Evolutionary conservation across 2,797 vertebrate species (phyloP).

Genomic region (Alosa sapidissima): DNA sequence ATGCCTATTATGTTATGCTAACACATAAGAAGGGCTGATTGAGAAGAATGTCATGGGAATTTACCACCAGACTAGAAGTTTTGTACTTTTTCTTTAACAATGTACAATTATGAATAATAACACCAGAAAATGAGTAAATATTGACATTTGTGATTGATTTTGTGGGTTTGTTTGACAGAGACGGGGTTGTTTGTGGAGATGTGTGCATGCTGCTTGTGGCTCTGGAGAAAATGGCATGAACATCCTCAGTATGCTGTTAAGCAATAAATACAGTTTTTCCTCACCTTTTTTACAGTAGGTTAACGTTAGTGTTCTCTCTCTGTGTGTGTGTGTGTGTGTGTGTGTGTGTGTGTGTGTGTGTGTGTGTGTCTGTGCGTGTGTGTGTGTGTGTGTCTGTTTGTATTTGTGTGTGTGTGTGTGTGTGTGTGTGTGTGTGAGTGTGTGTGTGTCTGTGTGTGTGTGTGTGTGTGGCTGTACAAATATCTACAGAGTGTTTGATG

Average conservation of each 20-base stretch:
- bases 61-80: background rate
- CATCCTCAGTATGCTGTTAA: background rate
- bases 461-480: background rate
- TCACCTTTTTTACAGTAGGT: background rate
- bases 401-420: too few species aligned
- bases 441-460: background rate
- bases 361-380: background rate
- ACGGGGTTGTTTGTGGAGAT: background rate
- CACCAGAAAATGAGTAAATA: background rate
- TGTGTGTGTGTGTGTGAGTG: too few species aligned
- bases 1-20: too few species aligned
- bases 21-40: background rate
- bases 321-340: background rate
- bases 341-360: background rate
- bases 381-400: too few species aligned
- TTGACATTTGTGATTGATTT: conserved; percentile 8
- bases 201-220: background rate
- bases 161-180: background rate
- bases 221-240: background rate
- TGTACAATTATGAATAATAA: background rate
- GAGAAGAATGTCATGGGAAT: background rate
- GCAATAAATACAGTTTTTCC: background rate
- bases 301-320: background rate
- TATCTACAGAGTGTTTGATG: too few species aligned
- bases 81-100: background rate